Conservation (phyloP, 2,888 invertebrate species). For the Apodemia zela region DNA sequence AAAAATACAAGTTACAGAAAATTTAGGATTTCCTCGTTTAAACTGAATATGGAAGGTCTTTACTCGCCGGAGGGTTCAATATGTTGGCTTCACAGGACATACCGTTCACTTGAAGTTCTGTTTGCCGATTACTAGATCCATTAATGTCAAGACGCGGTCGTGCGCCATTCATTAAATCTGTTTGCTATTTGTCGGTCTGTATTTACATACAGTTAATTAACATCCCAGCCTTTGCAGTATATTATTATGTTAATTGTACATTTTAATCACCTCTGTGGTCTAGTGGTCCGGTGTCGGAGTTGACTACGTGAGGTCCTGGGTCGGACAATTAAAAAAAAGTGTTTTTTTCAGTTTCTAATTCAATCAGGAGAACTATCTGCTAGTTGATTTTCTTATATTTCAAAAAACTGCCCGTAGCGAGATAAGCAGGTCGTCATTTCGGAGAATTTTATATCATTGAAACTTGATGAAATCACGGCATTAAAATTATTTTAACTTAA, state of each 20-base stretch:
- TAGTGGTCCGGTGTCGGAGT: too few relatives aligned
- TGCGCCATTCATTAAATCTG: constrained; percentile 72
- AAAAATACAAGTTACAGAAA: background rate
- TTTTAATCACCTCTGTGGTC: too few relatives aligned
- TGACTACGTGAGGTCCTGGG: too few relatives aligned
- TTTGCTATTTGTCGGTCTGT: constrained; percentile 64
- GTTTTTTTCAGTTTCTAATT: too few relatives aligned
- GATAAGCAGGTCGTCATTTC: too few relatives aligned
- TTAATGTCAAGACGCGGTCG: constrained; percentile 57
- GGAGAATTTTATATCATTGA: too few relatives aligned
- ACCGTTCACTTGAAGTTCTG: constrained; percentile 21
- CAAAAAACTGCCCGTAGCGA: too few relatives aligned
- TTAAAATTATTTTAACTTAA: too few relatives aligned
- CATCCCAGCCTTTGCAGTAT: constrained; percentile 40
- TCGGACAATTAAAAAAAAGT: too few relatives aligned
- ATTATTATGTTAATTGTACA: background rate
- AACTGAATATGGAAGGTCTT: background rate
- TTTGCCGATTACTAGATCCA: constrained; percentile 56
- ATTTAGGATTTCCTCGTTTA: background rate
- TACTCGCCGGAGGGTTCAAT: background rate
- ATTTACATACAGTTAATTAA: constrained; percentile 68
- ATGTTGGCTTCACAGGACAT: background rate
- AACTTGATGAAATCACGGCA: too few relatives aligned
- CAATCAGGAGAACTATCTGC: too few relatives aligned
- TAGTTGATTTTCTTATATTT: too few relatives aligned